These are phyloP conservation scores for Darevskia nairensis DNA, from an alignment of 2,797 vertebrate species.

Conservation along the genomic window DNA sequence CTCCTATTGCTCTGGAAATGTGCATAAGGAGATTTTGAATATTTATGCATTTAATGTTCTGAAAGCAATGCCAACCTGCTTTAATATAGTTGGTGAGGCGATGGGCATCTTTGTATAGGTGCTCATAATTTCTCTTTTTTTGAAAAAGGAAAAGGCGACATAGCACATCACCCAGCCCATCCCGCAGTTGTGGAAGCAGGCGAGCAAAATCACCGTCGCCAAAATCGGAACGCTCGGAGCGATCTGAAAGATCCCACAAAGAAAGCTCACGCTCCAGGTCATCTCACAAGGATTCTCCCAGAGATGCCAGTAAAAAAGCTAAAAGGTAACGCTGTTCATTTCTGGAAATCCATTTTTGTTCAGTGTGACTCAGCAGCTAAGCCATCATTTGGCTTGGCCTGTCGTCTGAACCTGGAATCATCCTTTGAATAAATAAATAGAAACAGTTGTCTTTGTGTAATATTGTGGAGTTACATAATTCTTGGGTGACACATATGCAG, in stretches of 20 bases:
- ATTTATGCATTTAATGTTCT: background rate
- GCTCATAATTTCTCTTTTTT: background rate
- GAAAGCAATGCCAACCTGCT: background rate
- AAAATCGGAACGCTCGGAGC: slow-evolving; percentile 88
- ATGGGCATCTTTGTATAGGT: rapidly evolving
- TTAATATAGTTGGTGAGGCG: background rate
- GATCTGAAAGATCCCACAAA: slow-evolving; percentile 93
- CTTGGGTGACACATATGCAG: too few relatives aligned
- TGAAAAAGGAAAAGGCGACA: slow-evolving; percentile 90
- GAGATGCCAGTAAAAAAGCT: slow-evolving; percentile 92
- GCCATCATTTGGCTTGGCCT: too few relatives aligned
- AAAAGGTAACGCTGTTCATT: slow-evolving; percentile 86
- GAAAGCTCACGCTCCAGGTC: slow-evolving; percentile 89
- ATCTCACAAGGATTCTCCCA: slow-evolving; percentile 95
- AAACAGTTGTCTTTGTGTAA: too few relatives aligned
- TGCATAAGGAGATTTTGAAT: background rate
- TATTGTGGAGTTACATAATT: too few relatives aligned
- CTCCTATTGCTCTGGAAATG: background rate
- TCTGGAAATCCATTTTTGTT: background rate
- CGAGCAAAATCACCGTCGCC: slow-evolving; percentile 92
- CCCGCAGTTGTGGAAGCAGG: slow-evolving; percentile 87
- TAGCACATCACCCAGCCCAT: slow-evolving; percentile 92
- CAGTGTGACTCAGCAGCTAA: too few relatives aligned
- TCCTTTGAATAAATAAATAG: too few relatives aligned
- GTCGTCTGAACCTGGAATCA: too few relatives aligned